Conservation (phyloP, 2,888 invertebrate species). For the Agrypnus murinus region DNA sequence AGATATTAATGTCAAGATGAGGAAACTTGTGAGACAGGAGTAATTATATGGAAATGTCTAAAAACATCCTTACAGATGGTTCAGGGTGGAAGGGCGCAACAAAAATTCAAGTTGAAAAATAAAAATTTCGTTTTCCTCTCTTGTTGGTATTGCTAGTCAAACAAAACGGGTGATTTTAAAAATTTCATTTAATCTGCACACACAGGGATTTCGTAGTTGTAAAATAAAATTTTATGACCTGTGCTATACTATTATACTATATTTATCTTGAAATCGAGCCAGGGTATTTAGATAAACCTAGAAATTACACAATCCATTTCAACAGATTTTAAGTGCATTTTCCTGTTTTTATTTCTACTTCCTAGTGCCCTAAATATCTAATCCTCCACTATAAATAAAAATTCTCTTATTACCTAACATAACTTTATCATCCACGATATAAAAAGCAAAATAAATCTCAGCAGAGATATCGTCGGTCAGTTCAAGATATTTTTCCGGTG, state of each 20-base stretch:
- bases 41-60: background rate
- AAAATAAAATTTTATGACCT: no score
- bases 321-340: constrained; percentile 21
- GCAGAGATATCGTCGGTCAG: background rate
- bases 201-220: no score
- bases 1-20: constrained; percentile 6
- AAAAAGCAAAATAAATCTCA: constrained; percentile 16
- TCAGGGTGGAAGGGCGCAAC: no score
- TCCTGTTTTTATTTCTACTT: constrained; percentile 20
- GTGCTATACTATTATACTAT: background rate
- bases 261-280: constrained; percentile 18
- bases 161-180: no score
- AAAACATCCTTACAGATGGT: no score
- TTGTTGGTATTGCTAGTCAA: no score
- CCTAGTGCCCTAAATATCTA: constrained; percentile 9
- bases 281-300: constrained; percentile 18
- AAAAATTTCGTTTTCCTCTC: no score
- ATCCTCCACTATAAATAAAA: constrained; percentile 22
- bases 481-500: no score
- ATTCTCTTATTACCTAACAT: constrained; percentile 16
- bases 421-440: constrained; percentile 20
- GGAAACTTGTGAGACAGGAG: constrained; percentile 13
- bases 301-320: constrained; percentile 15
- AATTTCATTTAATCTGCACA: no score
- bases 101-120: no score